Evolutionary conservation across 2,797 vertebrate species (phyloP).

Genomic region (Danio tinwini): DNA sequence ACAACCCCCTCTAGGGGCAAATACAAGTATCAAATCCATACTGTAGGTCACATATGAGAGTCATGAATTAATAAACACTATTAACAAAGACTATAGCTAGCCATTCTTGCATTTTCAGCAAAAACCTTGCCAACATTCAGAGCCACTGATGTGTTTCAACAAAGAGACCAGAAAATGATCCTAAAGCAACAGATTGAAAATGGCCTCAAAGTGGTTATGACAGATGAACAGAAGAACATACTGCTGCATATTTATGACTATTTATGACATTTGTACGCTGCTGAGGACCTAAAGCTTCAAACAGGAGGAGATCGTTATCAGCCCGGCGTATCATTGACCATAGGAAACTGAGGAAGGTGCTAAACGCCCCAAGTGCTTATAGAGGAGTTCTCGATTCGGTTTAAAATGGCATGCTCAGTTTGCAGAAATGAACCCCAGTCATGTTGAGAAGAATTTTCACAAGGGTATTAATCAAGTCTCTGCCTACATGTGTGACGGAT

Average conservation of each 20-base stretch:
- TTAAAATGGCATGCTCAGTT: slow-evolving; percentile 41
- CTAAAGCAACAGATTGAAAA: not conserved
- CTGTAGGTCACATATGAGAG: not conserved
- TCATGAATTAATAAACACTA: not conserved
- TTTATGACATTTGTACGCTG: not conserved
- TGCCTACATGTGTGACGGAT: slow-evolving; percentile 57
- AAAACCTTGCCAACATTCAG: not conserved
- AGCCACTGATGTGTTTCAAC: not conserved
- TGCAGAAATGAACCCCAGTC: slow-evolving; percentile 30
- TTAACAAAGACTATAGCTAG: not conserved
- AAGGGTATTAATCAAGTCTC: slow-evolving; percentile 49
- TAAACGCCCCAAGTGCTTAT: slow-evolving; percentile 22
- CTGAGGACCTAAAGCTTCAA: not conserved
- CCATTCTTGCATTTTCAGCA: not conserved
- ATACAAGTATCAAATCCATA: not conserved
- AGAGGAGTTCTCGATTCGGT: slow-evolving; percentile 44
- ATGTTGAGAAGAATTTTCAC: slow-evolving; percentile 47
- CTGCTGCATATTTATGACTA: not conserved
- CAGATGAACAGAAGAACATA: not conserved
- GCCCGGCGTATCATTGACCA: not conserved
- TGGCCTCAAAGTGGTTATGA: not conserved
- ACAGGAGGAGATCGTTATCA: slow-evolving; percentile 4
- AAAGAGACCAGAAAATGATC: not conserved
- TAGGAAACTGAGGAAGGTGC: slow-evolving; percentile 19
- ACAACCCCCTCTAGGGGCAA: not conserved